Evolutionary conservation across 2,797 vertebrate species (phyloP), one percentile per base, ranked within the genome.

Genomic region (Momotus momota): DNA sequence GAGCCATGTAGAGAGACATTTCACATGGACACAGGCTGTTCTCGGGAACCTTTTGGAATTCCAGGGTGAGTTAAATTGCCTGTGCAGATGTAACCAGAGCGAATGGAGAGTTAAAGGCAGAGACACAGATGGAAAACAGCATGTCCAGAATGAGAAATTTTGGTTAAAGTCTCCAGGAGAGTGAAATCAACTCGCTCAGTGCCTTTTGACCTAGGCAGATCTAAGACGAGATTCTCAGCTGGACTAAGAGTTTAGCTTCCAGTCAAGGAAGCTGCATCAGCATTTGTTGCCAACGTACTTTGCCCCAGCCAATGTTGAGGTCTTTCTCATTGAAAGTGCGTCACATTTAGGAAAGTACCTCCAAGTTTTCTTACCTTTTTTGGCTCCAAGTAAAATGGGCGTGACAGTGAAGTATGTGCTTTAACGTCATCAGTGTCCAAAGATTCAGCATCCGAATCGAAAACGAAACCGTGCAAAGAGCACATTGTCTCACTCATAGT

Each of bases 31-130:
- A 31, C 0, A 3, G 64, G 40, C 71, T 80, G 81, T 83, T 77
- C 40, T 89, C 0, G 0, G 45, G 54, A 40, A 77, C 73, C 54
- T 94, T 80, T 81, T 84, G 65, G 64, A 90, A 55, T 88, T 95
- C 61, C 82, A 57, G 14, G 79, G 49, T 40, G 70, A 83, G 66
- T 90, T 94, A 93, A 92, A 91, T 88, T 88, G 80, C 52, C 51
- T 73, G 31, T 82, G 71, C 64, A 73, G 77, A 45, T 73, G 74
- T 86, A 95, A 84, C 33, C 54, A 77, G 58, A 91, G 31, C 7
- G 9, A 93, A 48, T 41, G 25, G 62, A 90, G 43, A 90, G 60
- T 79, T 86, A 45, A n/a, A 66, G 49, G 51, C 22, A 75, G 57
- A 81, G 55, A 45, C n/a, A 61, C 33, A 86, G 54, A 52, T 80